phyloP scores from a whole-genome alignment of 2,797 vertebrate species.

The Danio albolineatus region DNA sequence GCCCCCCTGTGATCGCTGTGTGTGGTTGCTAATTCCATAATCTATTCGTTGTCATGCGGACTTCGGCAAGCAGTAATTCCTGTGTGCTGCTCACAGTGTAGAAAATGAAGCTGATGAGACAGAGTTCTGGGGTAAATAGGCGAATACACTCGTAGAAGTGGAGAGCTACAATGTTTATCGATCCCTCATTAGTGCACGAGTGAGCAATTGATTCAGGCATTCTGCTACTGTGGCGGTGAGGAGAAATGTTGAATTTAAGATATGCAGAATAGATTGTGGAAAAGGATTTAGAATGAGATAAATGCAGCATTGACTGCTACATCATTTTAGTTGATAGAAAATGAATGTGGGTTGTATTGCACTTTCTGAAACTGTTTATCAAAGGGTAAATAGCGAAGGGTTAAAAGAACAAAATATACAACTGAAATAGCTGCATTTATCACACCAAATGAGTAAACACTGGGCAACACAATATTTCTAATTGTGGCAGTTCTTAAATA shows the following conservation, averaged over 20 bases:
- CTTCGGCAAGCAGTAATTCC: slow-evolving; percentile 15
- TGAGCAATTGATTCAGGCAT: slow-evolving; percentile 51
- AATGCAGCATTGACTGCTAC: neutral
- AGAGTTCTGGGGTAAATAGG: slow-evolving; percentile 39
- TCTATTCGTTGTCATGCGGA: slow-evolving; percentile 35
- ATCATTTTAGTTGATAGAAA: neutral
- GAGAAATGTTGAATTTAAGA: slow-evolving; percentile 16
- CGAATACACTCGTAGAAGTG: slow-evolving; percentile 16
- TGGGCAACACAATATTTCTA: neutral
- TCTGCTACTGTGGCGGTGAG: slow-evolving; percentile 24
- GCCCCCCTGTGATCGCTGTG: slow-evolving; percentile 31
- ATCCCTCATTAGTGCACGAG: slow-evolving; percentile 50
- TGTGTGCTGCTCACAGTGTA: slow-evolving; percentile 15
- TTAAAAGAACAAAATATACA: neutral
- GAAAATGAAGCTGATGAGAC: slow-evolving; percentile 52
- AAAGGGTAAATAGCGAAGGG: neutral
- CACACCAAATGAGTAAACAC: neutral
- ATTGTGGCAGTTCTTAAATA: no score
- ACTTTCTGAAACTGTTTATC: neutral
- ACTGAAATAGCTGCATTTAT: neutral
- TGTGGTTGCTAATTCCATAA: slow-evolving; percentile 46
- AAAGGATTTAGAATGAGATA: neutral
- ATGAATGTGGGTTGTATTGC: neutral
- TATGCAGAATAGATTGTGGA: neutral
- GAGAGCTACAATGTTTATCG: slow-evolving; percentile 39